Percentiles rank a stretch among this genome's conserved stretches.
Conservation (phyloP, 64 coral and sea anemone species). For the Trachythela sp. region DNA sequence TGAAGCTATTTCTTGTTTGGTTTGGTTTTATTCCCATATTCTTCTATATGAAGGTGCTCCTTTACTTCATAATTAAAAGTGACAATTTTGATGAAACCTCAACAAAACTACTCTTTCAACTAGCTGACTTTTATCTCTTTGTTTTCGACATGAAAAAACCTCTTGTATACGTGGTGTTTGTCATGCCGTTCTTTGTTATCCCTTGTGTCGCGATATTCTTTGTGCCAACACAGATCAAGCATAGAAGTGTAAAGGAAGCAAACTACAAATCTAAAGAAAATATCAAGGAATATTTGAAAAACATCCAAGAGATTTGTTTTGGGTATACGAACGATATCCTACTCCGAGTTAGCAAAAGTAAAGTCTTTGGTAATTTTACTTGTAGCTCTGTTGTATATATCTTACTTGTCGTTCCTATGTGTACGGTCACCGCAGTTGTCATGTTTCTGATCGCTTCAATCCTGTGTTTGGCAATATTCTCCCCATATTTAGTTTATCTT, state of each 20-base stretch:
- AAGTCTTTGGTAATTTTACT: not conserved
- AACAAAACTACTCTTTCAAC: constrained; percentile 38
- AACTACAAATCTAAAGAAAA: not conserved
- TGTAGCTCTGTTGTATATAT: not conserved
- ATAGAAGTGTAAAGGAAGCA: not conserved
- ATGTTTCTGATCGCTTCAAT: not conserved
- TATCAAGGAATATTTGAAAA: not conserved
- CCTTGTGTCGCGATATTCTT: constrained; percentile 17
- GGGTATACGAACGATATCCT: not conserved
- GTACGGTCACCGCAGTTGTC: not conserved
- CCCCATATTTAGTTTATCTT: constrained; percentile 14
- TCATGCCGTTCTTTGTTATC: constrained; percentile 43
- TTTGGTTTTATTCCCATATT: constrained; percentile 44
- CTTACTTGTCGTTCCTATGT: constrained; percentile 25
- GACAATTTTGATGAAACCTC: constrained; percentile 19
- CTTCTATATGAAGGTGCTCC: constrained; percentile 23
- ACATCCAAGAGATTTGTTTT: not conserved
- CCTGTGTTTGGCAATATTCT: not conserved
- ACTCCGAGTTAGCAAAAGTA: not conserved
- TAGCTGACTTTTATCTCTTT: constrained; percentile 24
- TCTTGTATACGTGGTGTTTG: constrained; percentile 42
- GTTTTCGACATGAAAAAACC: constrained; percentile 37
- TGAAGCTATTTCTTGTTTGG: constrained; percentile 45
- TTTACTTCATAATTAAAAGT: constrained; percentile 46
- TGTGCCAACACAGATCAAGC: not conserved